A percentile compares a stretch with the other conserved stretches of the same genome.
Evolutionary conservation across 2,888 invertebrate species (phyloP).

Genomic region (Diaprepes abbreviatus): DNA sequence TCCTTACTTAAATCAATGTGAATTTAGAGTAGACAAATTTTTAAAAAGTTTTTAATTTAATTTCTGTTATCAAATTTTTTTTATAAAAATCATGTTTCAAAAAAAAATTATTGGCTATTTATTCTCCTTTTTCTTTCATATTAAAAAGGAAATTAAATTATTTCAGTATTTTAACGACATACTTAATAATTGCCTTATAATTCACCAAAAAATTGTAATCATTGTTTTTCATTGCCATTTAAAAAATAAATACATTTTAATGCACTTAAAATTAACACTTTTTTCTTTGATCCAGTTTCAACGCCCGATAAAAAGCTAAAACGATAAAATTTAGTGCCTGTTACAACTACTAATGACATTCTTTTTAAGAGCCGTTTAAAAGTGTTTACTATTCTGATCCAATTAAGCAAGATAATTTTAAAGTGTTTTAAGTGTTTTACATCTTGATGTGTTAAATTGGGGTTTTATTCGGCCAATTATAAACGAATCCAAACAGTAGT

Average conservation of each 20-base stretch:
- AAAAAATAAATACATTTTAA: not conserved
- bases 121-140: no score
- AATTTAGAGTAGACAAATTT: no score
- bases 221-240: not conserved
- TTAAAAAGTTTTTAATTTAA: no score
- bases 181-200: no score
- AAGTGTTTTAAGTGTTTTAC: constrained; percentile 52
- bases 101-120: no score
- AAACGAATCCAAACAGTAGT: constrained; percentile 37
- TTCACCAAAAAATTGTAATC: not conserved
- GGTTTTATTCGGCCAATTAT: constrained; percentile 37
- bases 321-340: constrained; percentile 19
- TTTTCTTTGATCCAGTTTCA: constrained; percentile 5
- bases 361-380: constrained; percentile 50
- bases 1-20: no score
- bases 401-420: constrained; percentile 53
- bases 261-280: not conserved
- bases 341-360: constrained; percentile 42
- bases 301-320: constrained; percentile 29
- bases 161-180: no score
- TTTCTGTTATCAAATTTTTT: no score
- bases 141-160: no score
- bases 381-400: constrained; percentile 47
- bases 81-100: no score
- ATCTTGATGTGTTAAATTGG: constrained; percentile 41